Evolutionary conservation across 1,140 invertebrate genomes (phyloP).

Genomic region (Penaeus japonicus): DNA sequence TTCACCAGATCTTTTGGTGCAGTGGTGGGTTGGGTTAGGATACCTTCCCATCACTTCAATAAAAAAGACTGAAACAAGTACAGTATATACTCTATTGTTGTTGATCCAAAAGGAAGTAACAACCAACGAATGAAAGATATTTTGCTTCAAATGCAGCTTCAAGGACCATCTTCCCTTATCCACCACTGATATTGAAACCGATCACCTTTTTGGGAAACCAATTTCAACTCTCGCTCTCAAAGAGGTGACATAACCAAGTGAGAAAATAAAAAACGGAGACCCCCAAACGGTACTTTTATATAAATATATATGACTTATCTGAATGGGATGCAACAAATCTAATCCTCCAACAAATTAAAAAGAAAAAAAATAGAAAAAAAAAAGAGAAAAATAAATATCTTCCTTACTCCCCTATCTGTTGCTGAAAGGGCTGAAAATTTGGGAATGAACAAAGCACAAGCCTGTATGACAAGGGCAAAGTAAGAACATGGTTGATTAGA

Average conservation of each 20-base stretch:
- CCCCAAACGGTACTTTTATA: conserved; percentile 43
- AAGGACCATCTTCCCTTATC: conserved; percentile 36
- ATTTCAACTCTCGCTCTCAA: not conserved
- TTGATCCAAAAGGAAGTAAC: conserved; percentile 2
- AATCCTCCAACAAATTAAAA: conserved; percentile 20
- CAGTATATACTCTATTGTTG: not conserved
- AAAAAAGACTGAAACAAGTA: not conserved
- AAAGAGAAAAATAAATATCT: conserved; percentile 26
- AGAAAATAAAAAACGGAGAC: conserved; percentile 29
- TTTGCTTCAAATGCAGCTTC: conserved; percentile 10
- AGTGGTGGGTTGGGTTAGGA: not conserved
- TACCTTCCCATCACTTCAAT: not conserved
- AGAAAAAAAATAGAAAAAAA: conserved; percentile 36
- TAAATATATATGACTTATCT: not conserved
- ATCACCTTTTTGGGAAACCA: not conserved
- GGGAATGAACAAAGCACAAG: conserved; percentile 55
- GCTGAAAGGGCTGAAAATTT: conserved; percentile 56
- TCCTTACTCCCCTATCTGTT: conserved; percentile 40
- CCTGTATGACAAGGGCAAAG: conserved; percentile 41
- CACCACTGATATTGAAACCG: conserved; percentile 12
- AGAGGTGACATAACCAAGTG: not conserved
- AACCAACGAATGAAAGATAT: not conserved
- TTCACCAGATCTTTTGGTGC: too few species aligned
- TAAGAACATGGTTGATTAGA: conserved; percentile 25
- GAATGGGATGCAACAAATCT: conserved; percentile 42